phyloP scores from a whole-genome alignment of 2,888 invertebrate genomes.

The Drosophila prolongata region DNA sequence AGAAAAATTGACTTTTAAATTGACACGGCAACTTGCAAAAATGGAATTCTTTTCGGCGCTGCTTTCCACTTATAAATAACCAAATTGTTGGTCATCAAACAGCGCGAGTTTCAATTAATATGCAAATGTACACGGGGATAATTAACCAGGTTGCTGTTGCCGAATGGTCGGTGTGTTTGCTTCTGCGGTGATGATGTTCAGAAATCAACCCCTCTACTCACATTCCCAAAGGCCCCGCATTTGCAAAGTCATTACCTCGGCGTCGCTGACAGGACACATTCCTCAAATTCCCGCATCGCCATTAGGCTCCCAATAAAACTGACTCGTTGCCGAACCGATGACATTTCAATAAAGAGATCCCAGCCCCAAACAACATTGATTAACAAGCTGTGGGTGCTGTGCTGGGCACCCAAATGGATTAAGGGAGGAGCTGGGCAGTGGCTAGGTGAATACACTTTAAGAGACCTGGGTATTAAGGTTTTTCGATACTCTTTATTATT shows the following conservation, averaged over 20 bases:
- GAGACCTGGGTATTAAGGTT: too few relatives aligned
- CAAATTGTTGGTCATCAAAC: conserved; percentile 55
- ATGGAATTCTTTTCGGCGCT: conserved; percentile 8
- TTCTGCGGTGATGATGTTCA: conserved; percentile 4
- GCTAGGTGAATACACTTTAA: not conserved
- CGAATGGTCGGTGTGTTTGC: conserved; percentile 14
- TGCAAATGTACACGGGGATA: conserved; percentile 56
- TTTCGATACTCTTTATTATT: too few relatives aligned
- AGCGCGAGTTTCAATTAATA: conserved; percentile 64
- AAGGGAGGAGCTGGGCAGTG: not conserved
- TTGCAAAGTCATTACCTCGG: conserved; percentile 39
- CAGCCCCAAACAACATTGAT: conserved; percentile 42
- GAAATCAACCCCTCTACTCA: not conserved
- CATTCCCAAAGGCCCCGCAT: conserved; percentile 17
- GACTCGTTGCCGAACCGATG: conserved; percentile 38
- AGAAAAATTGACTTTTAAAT: conserved; percentile 57
- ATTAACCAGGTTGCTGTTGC: conserved; percentile 31
- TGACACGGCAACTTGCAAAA: conserved; percentile 29
- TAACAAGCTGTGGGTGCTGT: conserved; percentile 16
- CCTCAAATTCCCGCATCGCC: conserved; percentile 13
- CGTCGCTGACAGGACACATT: conserved; percentile 33
- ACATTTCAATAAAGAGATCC: conserved; percentile 43
- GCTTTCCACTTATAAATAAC: conserved; percentile 51
- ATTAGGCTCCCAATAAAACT: conserved; percentile 34
- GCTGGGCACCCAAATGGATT: conserved; percentile 11